Evolutionary conservation across 2,113 vertebrate species (phyloP).

Genomic region (Scalopus aquaticus): DNA sequence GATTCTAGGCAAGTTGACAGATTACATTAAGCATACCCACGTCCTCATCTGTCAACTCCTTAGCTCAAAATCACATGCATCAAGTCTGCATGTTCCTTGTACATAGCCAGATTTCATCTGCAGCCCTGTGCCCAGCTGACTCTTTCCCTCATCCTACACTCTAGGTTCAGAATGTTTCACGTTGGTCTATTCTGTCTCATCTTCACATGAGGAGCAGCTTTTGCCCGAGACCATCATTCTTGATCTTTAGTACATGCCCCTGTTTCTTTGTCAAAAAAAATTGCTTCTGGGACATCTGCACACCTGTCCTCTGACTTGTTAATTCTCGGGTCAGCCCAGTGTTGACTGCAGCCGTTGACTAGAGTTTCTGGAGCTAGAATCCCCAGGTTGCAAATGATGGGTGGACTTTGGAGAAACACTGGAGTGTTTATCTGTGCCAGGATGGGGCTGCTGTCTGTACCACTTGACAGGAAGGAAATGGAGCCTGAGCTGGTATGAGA

Average conservation of each 20-base stretch:
- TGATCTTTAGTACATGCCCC: fast-evolving
- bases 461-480: neutral
- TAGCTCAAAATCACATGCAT: neutral
- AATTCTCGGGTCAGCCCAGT: neutral
- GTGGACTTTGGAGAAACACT: neutral
- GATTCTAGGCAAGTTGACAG: neutral
- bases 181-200: neutral
- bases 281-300: neutral
- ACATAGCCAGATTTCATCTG: neutral
- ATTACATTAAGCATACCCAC: neutral
- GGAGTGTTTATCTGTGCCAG: neutral
- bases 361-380: neutral
- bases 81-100: neutral
- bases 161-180: neutral
- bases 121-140: too few species aligned
- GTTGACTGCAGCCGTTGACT: neutral
- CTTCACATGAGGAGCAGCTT: fast-evolving
- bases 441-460: neutral
- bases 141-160: neutral
- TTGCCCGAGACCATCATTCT: neutral
- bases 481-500: neutral
- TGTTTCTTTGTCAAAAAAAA: neutral
- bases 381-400: neutral
- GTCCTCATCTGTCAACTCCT: neutral
- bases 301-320: neutral